Base-by-base conservation (phyloP, 2,797 vertebrate species). In the Anas acuta region DNA sequence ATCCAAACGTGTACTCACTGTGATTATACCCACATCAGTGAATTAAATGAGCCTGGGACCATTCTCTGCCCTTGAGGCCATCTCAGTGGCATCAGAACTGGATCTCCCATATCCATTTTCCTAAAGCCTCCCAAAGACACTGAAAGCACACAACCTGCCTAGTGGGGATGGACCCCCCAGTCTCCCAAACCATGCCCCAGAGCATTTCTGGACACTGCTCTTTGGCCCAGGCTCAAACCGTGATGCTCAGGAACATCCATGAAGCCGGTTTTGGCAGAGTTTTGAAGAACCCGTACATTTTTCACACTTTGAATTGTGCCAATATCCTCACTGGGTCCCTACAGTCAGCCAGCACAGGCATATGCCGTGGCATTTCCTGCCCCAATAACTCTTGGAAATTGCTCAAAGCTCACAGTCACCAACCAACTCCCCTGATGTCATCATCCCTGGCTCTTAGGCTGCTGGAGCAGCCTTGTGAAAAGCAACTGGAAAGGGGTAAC, bases 21-120 rank as follows among this genome's bases (percentile, higher is more conserved):
- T 78, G 58, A 72, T 84, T 69, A 71, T 22, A 41, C 19, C 60
- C 71, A 86, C 58, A 57, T 11, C 58, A 71, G 61, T 37, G 89
- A 75, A 82, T 82, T 69, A 89, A 92, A 92, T 58, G 72, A 90
- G 89, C 65, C 89, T 89, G 80, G 47, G 80, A 77, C 39, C 74
- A 57, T 33, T 18, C 51, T 89, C 62, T 79, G 56, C 15, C 89
- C 74, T 54, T 18, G 60, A 66, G 64, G 84, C 67, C 64, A 64
- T 41, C 39, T 41, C 39, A 41, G 14, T 41, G 39, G 39, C 39
- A 41, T 41, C 39, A 41, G 39, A 41, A 41, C 39, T 41, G 43
- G 19, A 43, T 13, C 51, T 43, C 57, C 61, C 53, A 57, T 1
- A 2, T 33, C 66, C 33, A 18, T 41, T 49, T 84, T 45, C 16